Evolutionary conservation across 2,113 vertebrate species (phyloP).

Genomic region (Gambusia holbrooki): DNA sequence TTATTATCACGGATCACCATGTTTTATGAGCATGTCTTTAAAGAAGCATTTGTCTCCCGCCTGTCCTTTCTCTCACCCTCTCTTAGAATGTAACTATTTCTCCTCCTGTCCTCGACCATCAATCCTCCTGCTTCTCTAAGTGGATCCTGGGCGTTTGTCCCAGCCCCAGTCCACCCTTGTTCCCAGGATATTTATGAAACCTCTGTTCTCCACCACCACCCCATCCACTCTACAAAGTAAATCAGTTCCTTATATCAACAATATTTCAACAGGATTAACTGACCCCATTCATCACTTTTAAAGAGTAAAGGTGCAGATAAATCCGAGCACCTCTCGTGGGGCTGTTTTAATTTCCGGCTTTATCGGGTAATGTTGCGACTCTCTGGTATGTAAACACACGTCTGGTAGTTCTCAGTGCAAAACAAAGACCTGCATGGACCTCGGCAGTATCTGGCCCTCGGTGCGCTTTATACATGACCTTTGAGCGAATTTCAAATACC

Average conservation of each 20-base stretch:
- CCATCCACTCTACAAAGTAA: conserved; percentile 46
- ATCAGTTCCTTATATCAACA: conserved; percentile 64
- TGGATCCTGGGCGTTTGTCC: conserved; percentile 71
- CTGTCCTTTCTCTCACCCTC: conserved; percentile 26
- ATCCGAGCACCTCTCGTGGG: conserved; percentile 24
- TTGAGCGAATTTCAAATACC: background rate
- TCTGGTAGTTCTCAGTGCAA: conserved; percentile 12
- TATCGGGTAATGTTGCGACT: conserved; percentile 9
- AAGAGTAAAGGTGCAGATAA: conserved; percentile 26
- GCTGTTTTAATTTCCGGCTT: background rate
- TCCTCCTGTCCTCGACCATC: conserved; percentile 43
- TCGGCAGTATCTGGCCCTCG: background rate
- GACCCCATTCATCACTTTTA: conserved; percentile 44
- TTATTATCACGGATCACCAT: background rate
- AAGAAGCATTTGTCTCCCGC: conserved; percentile 6
- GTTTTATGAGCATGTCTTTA: background rate
- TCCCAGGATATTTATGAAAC: conserved; percentile 63
- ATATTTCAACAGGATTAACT: conserved; percentile 57
- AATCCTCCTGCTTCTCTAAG: conserved; percentile 69
- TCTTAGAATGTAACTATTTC: conserved; percentile 32
- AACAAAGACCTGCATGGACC: background rate
- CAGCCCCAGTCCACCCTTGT: conserved; percentile 36
- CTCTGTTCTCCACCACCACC: conserved; percentile 57
- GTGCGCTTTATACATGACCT: background rate
- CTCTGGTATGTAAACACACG: conserved; percentile 23